Percentiles rank a stretch among this genome's conserved stretches.
Conservation (phyloP, 2,113 vertebrate species). For the Gymnorhina tibicen region DNA sequence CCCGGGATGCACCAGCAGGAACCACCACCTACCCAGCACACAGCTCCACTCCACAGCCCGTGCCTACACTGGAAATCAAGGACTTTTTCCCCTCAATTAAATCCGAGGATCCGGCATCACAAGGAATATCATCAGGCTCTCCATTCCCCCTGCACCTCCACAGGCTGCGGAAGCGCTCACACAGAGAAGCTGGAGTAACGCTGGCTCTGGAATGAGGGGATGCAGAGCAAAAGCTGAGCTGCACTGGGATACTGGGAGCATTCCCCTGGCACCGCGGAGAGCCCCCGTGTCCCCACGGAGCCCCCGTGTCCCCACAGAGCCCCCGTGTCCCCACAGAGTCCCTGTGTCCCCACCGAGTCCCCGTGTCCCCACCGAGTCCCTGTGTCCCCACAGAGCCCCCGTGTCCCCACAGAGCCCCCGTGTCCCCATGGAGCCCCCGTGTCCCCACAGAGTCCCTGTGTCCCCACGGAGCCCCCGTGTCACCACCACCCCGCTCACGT, state of each 20-base stretch:
- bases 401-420: too few relatives aligned
- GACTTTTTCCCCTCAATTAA: not conserved
- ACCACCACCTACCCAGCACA: accelerated
- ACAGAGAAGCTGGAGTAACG: not conserved
- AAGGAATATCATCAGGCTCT: not conserved
- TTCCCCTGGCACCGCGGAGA: not conserved
- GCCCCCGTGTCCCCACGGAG: accelerated
- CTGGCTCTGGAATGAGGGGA: accelerated
- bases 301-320: too few relatives aligned
- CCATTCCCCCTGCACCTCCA: not conserved
- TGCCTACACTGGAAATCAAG: not conserved
- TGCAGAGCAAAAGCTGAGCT: not conserved
- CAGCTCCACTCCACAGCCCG: not conserved
- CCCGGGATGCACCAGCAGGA: accelerated
- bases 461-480: accelerated
- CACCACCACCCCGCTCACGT: accelerated
- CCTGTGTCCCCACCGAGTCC: not conserved
- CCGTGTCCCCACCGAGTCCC: too few relatives aligned
- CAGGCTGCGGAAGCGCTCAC: not conserved
- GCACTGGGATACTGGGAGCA: accelerated
- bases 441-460: not conserved
- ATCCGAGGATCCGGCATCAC: not conserved
- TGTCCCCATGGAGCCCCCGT: too few relatives aligned
- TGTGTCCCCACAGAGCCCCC: not conserved
- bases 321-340: not conserved